A percentile compares a stretch with the other conserved stretches of the same genome.
Evolutionary conservation across 2,888 invertebrate genomes (phyloP).

Genomic region (Chydorus sphaericus): DNA sequence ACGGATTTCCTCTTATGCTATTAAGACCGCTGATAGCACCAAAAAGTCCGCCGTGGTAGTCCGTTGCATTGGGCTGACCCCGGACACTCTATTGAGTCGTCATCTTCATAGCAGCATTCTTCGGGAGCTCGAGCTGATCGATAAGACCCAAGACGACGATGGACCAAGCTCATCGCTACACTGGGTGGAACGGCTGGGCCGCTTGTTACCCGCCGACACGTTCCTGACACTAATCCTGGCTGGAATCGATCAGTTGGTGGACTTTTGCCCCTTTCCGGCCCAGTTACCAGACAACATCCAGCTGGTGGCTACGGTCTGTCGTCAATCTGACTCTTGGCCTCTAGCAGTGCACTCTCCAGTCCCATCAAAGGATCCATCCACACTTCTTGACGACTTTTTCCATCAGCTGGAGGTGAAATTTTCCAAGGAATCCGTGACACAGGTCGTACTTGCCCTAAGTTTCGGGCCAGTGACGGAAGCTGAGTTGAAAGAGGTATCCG

Average conservation of each 20-base stretch:
- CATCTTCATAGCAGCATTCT: background rate
- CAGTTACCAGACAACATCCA: background rate
- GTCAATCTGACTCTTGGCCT: no score
- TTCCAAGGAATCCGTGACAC: no score
- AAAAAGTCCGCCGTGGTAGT: background rate
- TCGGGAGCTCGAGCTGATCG: background rate
- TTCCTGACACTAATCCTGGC: background rate
- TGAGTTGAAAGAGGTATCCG: no score
- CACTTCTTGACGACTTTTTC: no score
- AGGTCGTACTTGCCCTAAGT: no score
- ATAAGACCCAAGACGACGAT: background rate
- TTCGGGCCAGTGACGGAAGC: no score
- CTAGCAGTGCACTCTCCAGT: no score
- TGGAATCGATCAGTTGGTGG: background rate
- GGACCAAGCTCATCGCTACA: no score
- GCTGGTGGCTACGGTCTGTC: background rate
- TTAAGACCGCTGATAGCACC: background rate
- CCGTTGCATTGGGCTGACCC: background rate
- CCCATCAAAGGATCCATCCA: no score
- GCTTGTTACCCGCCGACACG: background rate
- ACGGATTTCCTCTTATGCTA: background rate
- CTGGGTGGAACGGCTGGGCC: background rate
- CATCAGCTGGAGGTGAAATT: no score
- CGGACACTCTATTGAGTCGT: background rate
- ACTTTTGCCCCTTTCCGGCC: no score